Conservation (phyloP, 2,888 invertebrate genomes). For the Napeogenes sylphis region DNA sequence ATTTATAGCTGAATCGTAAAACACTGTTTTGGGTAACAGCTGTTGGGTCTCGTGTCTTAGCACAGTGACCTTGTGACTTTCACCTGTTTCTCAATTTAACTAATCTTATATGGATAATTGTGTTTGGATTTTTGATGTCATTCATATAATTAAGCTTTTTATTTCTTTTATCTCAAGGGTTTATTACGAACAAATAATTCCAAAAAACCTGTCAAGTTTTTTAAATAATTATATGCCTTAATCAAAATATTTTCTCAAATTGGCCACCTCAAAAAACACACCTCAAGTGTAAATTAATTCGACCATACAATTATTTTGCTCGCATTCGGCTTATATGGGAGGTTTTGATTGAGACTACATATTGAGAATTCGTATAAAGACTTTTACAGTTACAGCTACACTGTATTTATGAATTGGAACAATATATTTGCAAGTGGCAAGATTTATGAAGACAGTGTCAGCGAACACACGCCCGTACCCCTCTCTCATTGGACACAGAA, state of each 20-base stretch:
- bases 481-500: slow-evolving; percentile 27
- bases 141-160: too few species aligned
- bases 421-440: slow-evolving; percentile 55
- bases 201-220: too few species aligned
- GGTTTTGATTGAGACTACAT: slow-evolving; percentile 35
- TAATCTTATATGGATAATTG: too few species aligned
- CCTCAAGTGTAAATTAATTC: slow-evolving; percentile 14
- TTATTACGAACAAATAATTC: too few species aligned
- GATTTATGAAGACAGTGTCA: slow-evolving; percentile 60
- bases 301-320: slow-evolving; percentile 18
- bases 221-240: background rate
- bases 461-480: slow-evolving; percentile 42
- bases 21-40: slow-evolving; percentile 72
- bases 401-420: slow-evolving; percentile 59
- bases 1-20: slow-evolving; percentile 74
- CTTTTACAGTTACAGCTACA: slow-evolving; percentile 42
- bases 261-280: background rate
- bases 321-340: slow-evolving; percentile 25
- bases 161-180: too few species aligned
- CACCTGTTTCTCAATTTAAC: slow-evolving; percentile 50
- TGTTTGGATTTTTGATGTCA: too few species aligned
- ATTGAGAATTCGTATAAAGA: slow-evolving; percentile 47
- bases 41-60: slow-evolving; percentile 61
- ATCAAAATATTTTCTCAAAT: slow-evolving; percentile 4
- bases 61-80: slow-evolving; percentile 63